Evolutionary conservation across 1,140 invertebrate species (phyloP), one percentile per base, ranked within the genome.

Genomic region (Andrena cerasifolii): DNA sequence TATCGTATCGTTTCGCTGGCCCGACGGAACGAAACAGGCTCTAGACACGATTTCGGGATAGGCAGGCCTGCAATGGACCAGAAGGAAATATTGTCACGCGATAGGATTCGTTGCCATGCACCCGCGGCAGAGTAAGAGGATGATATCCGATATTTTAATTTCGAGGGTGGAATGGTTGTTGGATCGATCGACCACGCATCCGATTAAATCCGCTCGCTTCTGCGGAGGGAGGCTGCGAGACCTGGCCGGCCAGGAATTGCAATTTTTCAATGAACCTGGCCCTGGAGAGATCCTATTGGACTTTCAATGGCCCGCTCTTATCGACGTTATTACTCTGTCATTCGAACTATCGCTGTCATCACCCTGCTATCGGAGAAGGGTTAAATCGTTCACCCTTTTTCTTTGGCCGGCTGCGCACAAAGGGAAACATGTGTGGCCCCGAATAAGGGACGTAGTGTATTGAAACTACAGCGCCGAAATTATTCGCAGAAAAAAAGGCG

Each of bases 271-370:
- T 62, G 61, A 54, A 49, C 36, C 33, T 36, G 56, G 14, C 36
- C 45, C 43, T 61, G 56, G 54, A 62, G 51, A 62, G 67, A 82
- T 78, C 79, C 78, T 78, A 78, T 80, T 47, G 45, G 61, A 78
- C 53, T 68, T 66, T 82, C 68, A 76, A 82, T 79, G 68, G 80
- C 47, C 47, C 43, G 24, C 71, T 78, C 83, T 85, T 83, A 85
- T 85, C 73, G 73, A 65, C 75, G 80, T 85, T 83, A 80, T 85
- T 83, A 85, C 78, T 68, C 75, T 18, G 31, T 49, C 79, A 31
- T 72, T 72, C 67, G 67, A 63, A 61, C 61, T 68, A 58, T 65
- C 72, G 62, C 66, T 45, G 40, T 40, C 26, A 63, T 67, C 10
- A 6, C 21, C 40, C 53, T 21, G 10, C 62, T 21, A 0, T 18